phyloP scores from a whole-genome alignment of 92 coral and sea anemone genomes.

The Nematostella vectensis region DNA sequence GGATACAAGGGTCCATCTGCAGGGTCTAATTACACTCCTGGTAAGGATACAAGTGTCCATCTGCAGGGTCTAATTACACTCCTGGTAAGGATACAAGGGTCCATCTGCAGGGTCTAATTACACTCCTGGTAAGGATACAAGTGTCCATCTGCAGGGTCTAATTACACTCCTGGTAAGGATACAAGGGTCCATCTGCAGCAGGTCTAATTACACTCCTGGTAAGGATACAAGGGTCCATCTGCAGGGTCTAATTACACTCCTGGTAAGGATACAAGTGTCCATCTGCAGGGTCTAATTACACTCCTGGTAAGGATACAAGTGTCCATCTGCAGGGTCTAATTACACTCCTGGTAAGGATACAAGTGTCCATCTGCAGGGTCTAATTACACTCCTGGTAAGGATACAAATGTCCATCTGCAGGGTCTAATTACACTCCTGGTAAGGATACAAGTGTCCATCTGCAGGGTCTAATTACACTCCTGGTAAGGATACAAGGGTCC shows the following conservation, averaged over 20 bases:
- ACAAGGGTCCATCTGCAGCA: not conserved
- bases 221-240: not conserved
- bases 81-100: conserved; percentile 26
- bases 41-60: conserved; percentile 8
- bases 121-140: conserved; percentile 40
- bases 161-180: conserved; percentile 50
- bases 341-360: conserved; percentile 47
- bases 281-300: conserved; percentile 27
- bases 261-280: conserved; percentile 18
- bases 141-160: not conserved
- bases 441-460: not conserved
- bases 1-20: not conserved
- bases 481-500: conserved; percentile 18
- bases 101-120: conserved; percentile 16
- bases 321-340: conserved; percentile 3
- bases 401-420: not conserved
- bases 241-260: conserved; percentile 47
- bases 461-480: conserved; percentile 47
- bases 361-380: not conserved
- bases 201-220: conserved; percentile 61
- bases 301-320: conserved; percentile 34
- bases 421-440: conserved; percentile 61
- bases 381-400: conserved; percentile 53
- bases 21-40: conserved; percentile 52
- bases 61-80: conserved; percentile 38